These are phyloP conservation scores for Hippoglossus stenolepis DNA, from an alignment of 2,113 vertebrate species.

Conservation along the genomic window DNA sequence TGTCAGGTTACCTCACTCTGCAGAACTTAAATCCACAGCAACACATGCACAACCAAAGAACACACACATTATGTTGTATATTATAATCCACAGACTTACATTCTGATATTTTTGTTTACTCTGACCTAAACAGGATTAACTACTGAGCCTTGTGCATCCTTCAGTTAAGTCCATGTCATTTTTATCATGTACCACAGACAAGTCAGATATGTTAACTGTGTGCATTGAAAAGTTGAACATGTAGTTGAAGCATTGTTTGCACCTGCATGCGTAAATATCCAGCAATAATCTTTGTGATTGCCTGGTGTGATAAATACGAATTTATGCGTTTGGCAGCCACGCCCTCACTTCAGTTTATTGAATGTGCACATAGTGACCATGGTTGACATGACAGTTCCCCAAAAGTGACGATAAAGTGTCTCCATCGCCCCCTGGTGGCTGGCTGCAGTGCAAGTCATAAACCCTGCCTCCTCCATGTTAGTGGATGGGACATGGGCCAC, in stretches of 20 bases:
- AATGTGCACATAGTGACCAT: too few species aligned
- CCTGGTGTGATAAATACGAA: too few species aligned
- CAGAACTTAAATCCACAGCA: constrained; percentile 17
- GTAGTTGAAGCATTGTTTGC: too few species aligned
- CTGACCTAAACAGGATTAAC: constrained; percentile 18
- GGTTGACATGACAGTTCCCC: too few species aligned
- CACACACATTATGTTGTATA: constrained; percentile 26
- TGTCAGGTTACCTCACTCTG: constrained; percentile 39
- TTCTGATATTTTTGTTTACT: constrained; percentile 16
- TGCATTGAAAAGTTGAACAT: too few species aligned
- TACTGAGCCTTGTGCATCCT: constrained; percentile 2
- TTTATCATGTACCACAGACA: neutral
- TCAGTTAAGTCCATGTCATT: neutral
- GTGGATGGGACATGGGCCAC: constrained; percentile 1
- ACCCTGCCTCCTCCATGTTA: too few species aligned
- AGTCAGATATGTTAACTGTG: neutral
- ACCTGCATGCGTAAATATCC: too few species aligned
- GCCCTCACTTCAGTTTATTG: too few species aligned
- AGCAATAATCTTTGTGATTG: too few species aligned
- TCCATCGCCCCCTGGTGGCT: too few species aligned
- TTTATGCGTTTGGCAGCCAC: too few species aligned
- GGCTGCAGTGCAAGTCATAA: too few species aligned
- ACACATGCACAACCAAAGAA: constrained; percentile 10
- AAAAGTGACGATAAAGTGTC: neutral
- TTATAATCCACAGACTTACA: constrained; percentile 24